phyloP scores from a whole-genome alignment of 2,888 invertebrate genomes.

The Carpatolechia fugitivella region DNA sequence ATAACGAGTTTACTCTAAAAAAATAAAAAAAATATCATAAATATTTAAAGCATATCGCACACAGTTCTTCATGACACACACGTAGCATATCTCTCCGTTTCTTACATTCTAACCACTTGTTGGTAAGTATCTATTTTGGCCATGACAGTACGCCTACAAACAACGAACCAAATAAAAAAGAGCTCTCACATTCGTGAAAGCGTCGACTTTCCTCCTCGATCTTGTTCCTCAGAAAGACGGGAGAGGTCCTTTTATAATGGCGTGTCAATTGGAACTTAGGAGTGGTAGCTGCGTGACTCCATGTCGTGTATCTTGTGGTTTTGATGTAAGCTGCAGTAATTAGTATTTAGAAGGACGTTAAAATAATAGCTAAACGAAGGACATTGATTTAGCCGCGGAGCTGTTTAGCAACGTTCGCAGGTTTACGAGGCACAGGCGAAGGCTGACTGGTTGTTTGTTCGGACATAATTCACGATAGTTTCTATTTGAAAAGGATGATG shows the following conservation, averaged over 20 bases:
- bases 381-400: slow-evolving; percentile 25
- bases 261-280: slow-evolving; percentile 30
- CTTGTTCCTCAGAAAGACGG: neutral
- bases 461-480: neutral
- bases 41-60: no score
- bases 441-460: neutral
- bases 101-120: neutral
- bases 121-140: slow-evolving; percentile 37
- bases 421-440: neutral
- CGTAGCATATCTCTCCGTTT: neutral
- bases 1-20: no score
- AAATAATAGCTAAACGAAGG: slow-evolving; percentile 40
- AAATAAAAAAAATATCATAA: no score
- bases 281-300: slow-evolving; percentile 49
- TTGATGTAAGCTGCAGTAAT: slow-evolving; percentile 28
- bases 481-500: neutral
- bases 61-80: no score
- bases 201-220: neutral
- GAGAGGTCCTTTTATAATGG: slow-evolving; percentile 23
- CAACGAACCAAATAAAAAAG: slow-evolving; percentile 35
- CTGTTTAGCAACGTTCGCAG: neutral
- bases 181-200: slow-evolving; percentile 11
- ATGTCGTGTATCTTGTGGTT: slow-evolving; percentile 44
- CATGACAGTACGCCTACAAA: slow-evolving; percentile 62
- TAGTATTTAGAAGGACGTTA: slow-evolving; percentile 46